phyloP scores from a whole-genome alignment of 2,888 invertebrate genomes.

The Metellina segmentata region DNA sequence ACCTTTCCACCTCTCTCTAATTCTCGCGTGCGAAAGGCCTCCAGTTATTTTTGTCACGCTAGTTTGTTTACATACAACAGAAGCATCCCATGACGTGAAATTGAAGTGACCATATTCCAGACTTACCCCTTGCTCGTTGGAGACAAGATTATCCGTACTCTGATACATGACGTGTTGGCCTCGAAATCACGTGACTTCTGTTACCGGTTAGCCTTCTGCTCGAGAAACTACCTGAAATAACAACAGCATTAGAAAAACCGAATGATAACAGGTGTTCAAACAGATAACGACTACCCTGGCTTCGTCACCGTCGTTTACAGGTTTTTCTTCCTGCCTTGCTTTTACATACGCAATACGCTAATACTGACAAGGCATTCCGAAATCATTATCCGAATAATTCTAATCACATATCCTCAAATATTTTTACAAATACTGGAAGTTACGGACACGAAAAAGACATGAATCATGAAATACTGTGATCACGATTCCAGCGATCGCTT shows the following conservation, averaged over 20 bases:
- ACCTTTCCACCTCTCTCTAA: too few species aligned
- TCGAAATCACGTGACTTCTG: constrained; percentile 37
- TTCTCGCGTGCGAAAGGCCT: background rate
- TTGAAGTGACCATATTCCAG: background rate
- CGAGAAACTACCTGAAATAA: constrained; percentile 24
- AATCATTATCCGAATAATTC: too few species aligned
- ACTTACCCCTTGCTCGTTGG: constrained; percentile 69
- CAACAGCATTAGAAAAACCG: constrained; percentile 9
- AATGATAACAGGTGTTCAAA: constrained; percentile 71
- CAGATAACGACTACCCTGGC: constrained; percentile 28
- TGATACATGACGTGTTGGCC: constrained; percentile 70
- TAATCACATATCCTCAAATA: too few species aligned
- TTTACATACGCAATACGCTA: background rate
- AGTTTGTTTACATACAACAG: constrained; percentile 5
- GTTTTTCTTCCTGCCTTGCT: background rate
- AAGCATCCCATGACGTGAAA: background rate
- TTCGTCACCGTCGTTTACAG: background rate
- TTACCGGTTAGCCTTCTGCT: constrained; percentile 8
- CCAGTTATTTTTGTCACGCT: background rate
- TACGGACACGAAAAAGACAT: too few species aligned
- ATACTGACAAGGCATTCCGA: background rate
- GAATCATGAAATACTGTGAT: too few species aligned
- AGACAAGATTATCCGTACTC: constrained; percentile 69
- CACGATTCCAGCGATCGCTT: too few species aligned
- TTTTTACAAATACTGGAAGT: too few species aligned